Evolutionary conservation across 2,113 vertebrate species (phyloP), one percentile per base, ranked within the genome.

Genomic region (Myotis davidii): DNA sequence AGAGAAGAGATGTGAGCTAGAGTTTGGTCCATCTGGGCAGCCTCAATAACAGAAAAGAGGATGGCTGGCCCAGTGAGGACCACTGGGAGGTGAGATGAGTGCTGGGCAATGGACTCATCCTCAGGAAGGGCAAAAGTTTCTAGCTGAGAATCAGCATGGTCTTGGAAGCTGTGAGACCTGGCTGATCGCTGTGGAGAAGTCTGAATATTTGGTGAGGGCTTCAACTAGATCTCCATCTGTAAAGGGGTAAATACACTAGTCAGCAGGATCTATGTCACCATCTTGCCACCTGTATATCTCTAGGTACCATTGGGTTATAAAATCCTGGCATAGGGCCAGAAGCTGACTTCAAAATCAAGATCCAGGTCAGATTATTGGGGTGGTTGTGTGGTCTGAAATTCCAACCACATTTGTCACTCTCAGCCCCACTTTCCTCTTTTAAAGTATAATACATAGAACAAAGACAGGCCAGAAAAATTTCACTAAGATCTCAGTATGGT

Each of bases 231-330:
- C 74, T 77, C 74, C 29, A 77, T 29, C 17, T 77, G 29, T 32
- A 50, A 77, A 77, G 42, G 42, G 32, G 42, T 48, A 32, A 76
- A 76, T 76, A 48, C 27, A 76, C 42, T 94, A 25, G 64, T 65
- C 42, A 64, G 85, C 23, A 4, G 12, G 45, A 42, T 78, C 70
- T 82, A 2, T 76, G 25, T 67, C 76, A 69, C 88, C 54, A 50
- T 84, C 64, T 85, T 85, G 42, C 59, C 52, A 56, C 34, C 23
- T 73, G 29, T 17, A 16, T 65, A 82, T 72, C 42, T 74, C 10
- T 86, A 79, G 37, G 42, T 92, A n/a, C 34, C 29, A 95, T 6
- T 81, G 50, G 77, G 13, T 72, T 94, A 20, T 92, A 45, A 79
- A 73, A 54, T 88, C 32, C 64, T 83, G 12, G n/a, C 65, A 21